phyloP scores from a whole-genome alignment of 2,797 vertebrate species.

The Parauchenoglanis ngamensis region DNA sequence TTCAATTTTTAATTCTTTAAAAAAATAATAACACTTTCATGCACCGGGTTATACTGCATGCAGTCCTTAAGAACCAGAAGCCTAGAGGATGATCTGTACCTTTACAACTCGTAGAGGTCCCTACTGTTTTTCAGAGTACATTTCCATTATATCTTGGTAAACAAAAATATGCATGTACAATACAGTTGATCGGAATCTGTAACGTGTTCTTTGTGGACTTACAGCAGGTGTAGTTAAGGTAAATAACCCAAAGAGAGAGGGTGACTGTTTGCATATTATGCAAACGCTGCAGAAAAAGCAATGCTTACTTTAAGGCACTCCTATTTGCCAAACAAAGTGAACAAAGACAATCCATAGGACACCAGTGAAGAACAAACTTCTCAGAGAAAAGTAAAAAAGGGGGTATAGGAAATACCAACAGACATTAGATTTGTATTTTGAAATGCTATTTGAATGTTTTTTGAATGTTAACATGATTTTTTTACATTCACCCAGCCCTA shows the following conservation, averaged over 20 bases:
- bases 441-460: not conserved
- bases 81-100: not conserved
- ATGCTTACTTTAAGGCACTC: not conserved
- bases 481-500: not conserved
- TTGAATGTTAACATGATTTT: not conserved
- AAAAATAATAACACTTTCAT: not conserved
- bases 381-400: not conserved
- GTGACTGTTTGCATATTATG: constrained; percentile 35
- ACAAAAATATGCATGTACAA: not conserved
- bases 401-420: not conserved
- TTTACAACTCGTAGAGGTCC: not conserved
- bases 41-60: not conserved
- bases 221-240: not conserved
- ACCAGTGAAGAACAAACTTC: not conserved
- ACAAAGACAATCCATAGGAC: not conserved
- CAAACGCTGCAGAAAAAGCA: constrained; percentile 31
- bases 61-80: not conserved
- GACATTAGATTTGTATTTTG: not conserved
- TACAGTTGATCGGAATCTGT: not conserved
- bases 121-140: not conserved
- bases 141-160: not conserved
- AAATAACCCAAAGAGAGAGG: not conserved
- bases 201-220: not conserved
- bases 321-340: constrained; percentile 1
- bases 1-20: not conserved